Percentiles rank a stretch among this genome's conserved stretches.
Evolutionary conservation across 1,140 invertebrate species (phyloP).

Genomic region (Papilio helenus): DNA sequence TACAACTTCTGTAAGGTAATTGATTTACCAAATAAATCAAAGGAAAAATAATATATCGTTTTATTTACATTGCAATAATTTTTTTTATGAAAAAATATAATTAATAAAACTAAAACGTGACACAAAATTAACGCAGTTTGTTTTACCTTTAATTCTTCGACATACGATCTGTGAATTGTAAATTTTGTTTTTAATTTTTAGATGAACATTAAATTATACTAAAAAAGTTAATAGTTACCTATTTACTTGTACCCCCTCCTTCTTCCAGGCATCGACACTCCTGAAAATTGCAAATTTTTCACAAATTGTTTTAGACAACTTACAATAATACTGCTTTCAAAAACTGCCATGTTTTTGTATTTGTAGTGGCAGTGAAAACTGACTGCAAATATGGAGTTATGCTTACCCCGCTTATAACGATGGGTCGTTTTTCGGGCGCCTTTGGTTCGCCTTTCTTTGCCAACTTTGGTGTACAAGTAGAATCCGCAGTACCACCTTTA

Average conservation of each 20-base stretch:
- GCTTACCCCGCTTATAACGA: constrained; percentile 45
- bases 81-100: neutral
- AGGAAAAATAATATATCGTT: constrained; percentile 43
- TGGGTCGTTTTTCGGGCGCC: constrained; percentile 43
- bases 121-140: neutral
- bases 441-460: constrained; percentile 49
- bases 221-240: neutral
- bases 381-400: neutral
- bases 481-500: constrained; percentile 55
- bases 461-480: constrained; percentile 51
- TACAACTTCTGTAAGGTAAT: constrained; percentile 56
- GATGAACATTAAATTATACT: neutral
- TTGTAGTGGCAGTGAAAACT: too few relatives aligned
- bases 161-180: neutral
- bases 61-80: constrained; percentile 45
- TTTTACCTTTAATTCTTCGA: neutral
- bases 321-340: too few relatives aligned
- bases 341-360: too few relatives aligned
- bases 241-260: constrained; percentile 40
- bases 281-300: too few relatives aligned
- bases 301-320: too few relatives aligned
- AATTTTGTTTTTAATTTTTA: neutral
- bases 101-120: neutral
- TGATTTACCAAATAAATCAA: constrained; percentile 68
- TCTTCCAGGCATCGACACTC: constrained; percentile 67